phyloP scores from a whole-genome alignment of 2,888 invertebrate genomes.

The Micropterix aruncella region DNA sequence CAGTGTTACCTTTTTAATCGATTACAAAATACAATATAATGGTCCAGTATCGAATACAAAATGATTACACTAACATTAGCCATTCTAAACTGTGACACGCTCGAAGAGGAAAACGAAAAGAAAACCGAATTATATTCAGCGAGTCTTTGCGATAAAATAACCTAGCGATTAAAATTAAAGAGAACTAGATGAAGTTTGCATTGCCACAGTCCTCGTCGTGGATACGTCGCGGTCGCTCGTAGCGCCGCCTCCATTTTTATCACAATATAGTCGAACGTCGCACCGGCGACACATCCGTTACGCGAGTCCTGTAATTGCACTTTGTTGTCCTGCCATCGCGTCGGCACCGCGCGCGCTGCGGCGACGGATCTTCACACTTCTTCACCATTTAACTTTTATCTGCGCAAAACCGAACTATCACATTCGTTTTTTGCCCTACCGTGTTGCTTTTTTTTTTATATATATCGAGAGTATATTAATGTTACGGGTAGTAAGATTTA shows the following conservation, averaged over 20 bases:
- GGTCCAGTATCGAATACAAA: background rate
- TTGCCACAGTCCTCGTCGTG: background rate
- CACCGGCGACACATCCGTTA: background rate
- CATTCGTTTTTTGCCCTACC: too few relatives aligned
- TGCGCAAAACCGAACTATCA: too few relatives aligned
- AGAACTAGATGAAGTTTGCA: background rate
- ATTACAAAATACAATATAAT: background rate
- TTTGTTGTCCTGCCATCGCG: background rate
- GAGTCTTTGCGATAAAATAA: background rate
- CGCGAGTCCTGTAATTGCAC: background rate
- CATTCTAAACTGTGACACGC: background rate
- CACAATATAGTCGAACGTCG: background rate
- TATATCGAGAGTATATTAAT: too few relatives aligned
- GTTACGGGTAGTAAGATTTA: too few relatives aligned
- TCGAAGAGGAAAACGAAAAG: too few relatives aligned
- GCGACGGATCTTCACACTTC: background rate
- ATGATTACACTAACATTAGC: background rate
- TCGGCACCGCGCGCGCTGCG: background rate
- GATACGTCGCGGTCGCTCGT: background rate
- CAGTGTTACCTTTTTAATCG: background rate
- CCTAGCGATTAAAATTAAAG: background rate
- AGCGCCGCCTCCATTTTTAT: background rate
- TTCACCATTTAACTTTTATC: background rate
- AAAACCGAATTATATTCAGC: background rate
- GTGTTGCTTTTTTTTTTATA: too few relatives aligned